Conservation (phyloP, 2,113 vertebrate species). For the Chrysemys picta region DNA sequence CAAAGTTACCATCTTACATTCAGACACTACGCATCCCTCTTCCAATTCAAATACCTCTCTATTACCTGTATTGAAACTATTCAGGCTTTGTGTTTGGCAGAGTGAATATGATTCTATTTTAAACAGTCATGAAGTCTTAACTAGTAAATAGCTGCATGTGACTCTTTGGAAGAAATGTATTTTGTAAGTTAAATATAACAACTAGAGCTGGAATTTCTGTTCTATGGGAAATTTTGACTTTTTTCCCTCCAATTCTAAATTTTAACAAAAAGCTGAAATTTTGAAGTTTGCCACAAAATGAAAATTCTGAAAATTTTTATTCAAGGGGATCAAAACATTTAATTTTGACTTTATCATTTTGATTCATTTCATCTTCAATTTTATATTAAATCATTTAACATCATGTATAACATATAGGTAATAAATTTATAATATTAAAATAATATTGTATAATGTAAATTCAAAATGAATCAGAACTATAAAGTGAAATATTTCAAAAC, state of each 20-base stretch:
- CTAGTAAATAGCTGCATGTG: background rate
- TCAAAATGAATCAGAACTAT: background rate
- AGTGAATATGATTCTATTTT: background rate
- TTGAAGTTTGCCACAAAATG: background rate
- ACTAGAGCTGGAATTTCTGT: background rate
- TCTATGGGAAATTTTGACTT: background rate
- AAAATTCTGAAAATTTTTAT: background rate
- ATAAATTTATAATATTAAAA: background rate
- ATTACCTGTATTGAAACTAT: background rate
- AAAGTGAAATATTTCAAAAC: background rate
- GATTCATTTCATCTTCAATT: background rate
- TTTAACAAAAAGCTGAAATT: background rate
- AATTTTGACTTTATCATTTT: background rate
- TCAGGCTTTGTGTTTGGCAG: background rate
- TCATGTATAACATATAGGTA: background rate
- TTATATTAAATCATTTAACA: background rate
- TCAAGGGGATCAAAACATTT: background rate
- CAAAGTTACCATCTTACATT: background rate
- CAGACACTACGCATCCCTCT: background rate
- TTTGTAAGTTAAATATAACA: background rate
- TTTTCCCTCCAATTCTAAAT: background rate
- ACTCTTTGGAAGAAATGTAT: background rate
- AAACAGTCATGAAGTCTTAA: background rate
- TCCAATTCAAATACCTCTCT: background rate
- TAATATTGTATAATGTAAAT: background rate